Conservation (phyloP, 2,888 invertebrate species). For the Pediacus dermestoides region DNA sequence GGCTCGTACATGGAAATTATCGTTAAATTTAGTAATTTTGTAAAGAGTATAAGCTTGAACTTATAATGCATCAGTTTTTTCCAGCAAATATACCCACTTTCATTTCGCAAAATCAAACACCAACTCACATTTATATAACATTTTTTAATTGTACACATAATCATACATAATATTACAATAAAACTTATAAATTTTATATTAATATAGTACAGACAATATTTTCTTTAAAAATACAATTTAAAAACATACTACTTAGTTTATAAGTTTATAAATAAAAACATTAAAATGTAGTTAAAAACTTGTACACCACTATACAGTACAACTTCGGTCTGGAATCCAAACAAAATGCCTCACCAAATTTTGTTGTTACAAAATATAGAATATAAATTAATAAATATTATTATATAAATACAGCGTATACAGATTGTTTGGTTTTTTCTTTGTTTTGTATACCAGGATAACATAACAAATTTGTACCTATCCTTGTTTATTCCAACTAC, state of each 20-base stretch:
- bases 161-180: conserved; percentile 38
- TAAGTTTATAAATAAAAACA: conserved; percentile 11
- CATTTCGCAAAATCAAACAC: too few relatives aligned
- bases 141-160: conserved; percentile 39
- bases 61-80: too few relatives aligned
- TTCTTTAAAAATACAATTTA: conserved; percentile 26
- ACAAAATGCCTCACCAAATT: too few relatives aligned
- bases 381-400: conserved; percentile 3
- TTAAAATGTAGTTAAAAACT: conserved; percentile 16
- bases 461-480: conserved; percentile 19
- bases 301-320: conserved; percentile 26
- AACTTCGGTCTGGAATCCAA: too few relatives aligned
- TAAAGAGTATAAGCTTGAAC: too few relatives aligned
- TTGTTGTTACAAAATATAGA: too few relatives aligned
- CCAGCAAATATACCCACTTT: too few relatives aligned
- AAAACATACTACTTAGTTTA: conserved; percentile 19
- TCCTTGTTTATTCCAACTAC: conserved; percentile 16
- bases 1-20: too few relatives aligned
- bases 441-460: conserved; percentile 17
- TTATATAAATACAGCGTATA: conserved; percentile 16
- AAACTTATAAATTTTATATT: conserved; percentile 27
- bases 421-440: conserved; percentile 10
- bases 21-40: too few relatives aligned
- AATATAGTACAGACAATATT: conserved; percentile 25
- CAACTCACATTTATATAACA: conserved; percentile 26